These are phyloP conservation scores for human (Homo sapiens) DNA, from an alignment of 2,113 vertebrate species.

Conservation along the genomic window GRCh38 chr21:22099501-22100000, in stretches of 20 bases:
- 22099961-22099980: not conserved
- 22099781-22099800: not conserved
- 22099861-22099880: not conserved
- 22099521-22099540: not conserved
- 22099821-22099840: not conserved
- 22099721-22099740: not conserved
- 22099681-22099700: not conserved
- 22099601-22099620: not conserved
- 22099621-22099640: not conserved
- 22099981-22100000: not conserved
- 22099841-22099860: not conserved
- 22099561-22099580: not conserved
- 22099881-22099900: not conserved
- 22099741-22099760: not conserved
- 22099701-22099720: not conserved
- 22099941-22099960: not conserved
- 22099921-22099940: not conserved
- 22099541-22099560: not conserved
- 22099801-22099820: not conserved
- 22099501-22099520: not conserved
- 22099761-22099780: not conserved
- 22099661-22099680: fast-evolving
- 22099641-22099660: fast-evolving
- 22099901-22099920: not conserved
- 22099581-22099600: not conserved